Conservation (phyloP, 2,888 invertebrate species). For the Dolomedes plantarius region DNA sequence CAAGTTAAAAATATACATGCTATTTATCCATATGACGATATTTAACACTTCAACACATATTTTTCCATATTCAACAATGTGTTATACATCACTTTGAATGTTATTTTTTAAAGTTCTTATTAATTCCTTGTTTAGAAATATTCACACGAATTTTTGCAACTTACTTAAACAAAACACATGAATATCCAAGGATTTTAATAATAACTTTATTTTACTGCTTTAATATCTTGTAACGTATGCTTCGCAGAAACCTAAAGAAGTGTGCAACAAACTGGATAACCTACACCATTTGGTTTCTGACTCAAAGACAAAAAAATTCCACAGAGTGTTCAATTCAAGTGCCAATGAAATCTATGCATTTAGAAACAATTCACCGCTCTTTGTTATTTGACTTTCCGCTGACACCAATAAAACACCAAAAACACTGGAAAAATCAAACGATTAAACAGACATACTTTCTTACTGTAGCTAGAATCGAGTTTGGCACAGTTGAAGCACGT, state of each 20-base stretch:
- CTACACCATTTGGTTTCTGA: background rate
- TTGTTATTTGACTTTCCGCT: background rate
- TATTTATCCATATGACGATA: background rate
- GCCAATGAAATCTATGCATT: background rate
- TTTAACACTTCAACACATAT: background rate
- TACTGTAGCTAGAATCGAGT: background rate
- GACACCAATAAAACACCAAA: conserved; percentile 13
- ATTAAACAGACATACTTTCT: conserved; percentile 19
- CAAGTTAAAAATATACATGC: background rate
- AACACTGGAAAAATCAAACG: background rate
- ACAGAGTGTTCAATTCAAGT: background rate
- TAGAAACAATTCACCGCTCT: conserved; percentile 13
- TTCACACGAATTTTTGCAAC: background rate
- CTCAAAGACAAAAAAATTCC: background rate
- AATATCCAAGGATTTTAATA: background rate
- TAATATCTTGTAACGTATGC: background rate
- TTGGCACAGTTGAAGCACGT: conserved; percentile 38
- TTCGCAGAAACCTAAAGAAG: background rate
- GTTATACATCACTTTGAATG: background rate
- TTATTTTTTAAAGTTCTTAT: background rate
- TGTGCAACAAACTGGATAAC: background rate
- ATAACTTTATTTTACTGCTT: background rate
- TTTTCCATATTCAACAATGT: background rate
- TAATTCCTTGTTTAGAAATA: background rate
- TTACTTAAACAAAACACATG: background rate